A percentile compares a stretch with the other conserved stretches of the same genome.
phyloP scores from a whole-genome alignment of 2,888 invertebrate genomes.

The Andrena bicolor region DNA sequence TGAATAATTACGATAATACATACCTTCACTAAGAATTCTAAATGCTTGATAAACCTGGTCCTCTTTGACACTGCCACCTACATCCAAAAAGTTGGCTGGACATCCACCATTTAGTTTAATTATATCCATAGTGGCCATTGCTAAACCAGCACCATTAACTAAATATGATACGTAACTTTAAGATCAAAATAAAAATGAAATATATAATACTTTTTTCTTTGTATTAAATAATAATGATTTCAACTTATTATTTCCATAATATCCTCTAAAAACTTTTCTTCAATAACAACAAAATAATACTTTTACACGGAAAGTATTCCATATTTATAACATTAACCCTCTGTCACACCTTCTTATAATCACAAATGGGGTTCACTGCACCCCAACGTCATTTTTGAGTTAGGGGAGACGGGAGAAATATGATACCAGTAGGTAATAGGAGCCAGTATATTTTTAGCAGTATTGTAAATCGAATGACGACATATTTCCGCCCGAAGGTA shows the following conservation, averaged over 20 bases:
- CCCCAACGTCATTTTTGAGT: too few relatives aligned
- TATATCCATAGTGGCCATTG: conserved; percentile 99
- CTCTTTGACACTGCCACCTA: conserved; percentile 98
- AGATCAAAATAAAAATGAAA: not conserved
- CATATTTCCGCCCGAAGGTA: too few relatives aligned
- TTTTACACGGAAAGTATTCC: not conserved
- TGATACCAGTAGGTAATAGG: too few relatives aligned
- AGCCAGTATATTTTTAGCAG: too few relatives aligned
- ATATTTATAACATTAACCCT: not conserved
- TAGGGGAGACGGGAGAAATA: too few relatives aligned
- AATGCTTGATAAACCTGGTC: conserved; percentile 97
- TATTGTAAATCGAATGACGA: too few relatives aligned
- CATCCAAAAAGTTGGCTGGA: conserved; percentile 99
- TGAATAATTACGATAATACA: not conserved
- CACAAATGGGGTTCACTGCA: too few relatives aligned
- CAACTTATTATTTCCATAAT: not conserved
- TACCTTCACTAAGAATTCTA: conserved; percentile 92
- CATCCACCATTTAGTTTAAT: conserved; percentile 98
- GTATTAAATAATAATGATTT: not conserved
- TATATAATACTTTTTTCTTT: not conserved
- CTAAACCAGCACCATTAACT: conserved; percentile 99
- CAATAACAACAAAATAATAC: not conserved
- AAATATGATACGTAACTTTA: conserved; percentile 46
- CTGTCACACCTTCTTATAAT: too few relatives aligned
- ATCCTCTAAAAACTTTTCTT: not conserved